A percentile compares a stretch with the other conserved stretches of the same genome.
These are phyloP conservation scores for Spatulosminthurus flaviceps DNA, from an alignment of 2,888 invertebrate genomes.

Conservation along the genomic window DNA sequence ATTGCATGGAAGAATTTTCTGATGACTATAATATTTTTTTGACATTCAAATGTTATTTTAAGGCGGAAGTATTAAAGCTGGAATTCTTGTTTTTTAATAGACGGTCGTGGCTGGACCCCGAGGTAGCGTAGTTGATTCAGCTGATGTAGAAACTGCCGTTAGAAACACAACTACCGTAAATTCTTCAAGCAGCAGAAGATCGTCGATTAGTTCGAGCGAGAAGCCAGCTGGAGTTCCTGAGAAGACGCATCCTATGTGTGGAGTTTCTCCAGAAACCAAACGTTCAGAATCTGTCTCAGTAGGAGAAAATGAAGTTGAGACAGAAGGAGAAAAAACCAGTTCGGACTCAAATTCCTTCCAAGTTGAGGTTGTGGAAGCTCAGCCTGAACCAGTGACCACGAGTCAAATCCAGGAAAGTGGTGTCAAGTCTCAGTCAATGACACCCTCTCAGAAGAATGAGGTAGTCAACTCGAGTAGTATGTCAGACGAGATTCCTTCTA, in stretches of 20 bases:
- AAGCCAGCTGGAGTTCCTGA: slow-evolving; percentile 43
- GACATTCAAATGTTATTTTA: not conserved
- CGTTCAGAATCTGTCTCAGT: slow-evolving; percentile 15
- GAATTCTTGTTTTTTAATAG: slow-evolving; percentile 42
- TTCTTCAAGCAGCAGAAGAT: slow-evolving; percentile 40
- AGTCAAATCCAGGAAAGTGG: not conserved
- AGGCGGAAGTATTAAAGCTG: not conserved
- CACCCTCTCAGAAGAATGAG: not conserved
- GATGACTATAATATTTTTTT: not conserved
- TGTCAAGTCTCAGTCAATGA: slow-evolving; percentile 1
- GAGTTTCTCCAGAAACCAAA: slow-evolving; percentile 30
- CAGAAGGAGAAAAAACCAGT: slow-evolving; percentile 31
- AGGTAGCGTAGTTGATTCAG: slow-evolving; percentile 36
- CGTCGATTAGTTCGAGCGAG: slow-evolving; percentile 35
- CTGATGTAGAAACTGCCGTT: slow-evolving; percentile 22
- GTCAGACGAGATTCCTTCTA: not conserved
- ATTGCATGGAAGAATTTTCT: too few relatives aligned
- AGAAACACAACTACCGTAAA: slow-evolving; percentile 12
- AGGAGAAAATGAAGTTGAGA: slow-evolving; percentile 8
- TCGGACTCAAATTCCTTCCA: slow-evolving; percentile 6
- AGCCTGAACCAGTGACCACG: not conserved
- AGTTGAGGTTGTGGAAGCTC: slow-evolving; percentile 15
- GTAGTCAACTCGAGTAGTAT: not conserved
- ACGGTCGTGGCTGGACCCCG: slow-evolving; percentile 52
- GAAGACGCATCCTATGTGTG: slow-evolving; percentile 50